Base-by-base conservation (phyloP, 2,113 vertebrate species). In the Grammomys surdaster region DNA sequence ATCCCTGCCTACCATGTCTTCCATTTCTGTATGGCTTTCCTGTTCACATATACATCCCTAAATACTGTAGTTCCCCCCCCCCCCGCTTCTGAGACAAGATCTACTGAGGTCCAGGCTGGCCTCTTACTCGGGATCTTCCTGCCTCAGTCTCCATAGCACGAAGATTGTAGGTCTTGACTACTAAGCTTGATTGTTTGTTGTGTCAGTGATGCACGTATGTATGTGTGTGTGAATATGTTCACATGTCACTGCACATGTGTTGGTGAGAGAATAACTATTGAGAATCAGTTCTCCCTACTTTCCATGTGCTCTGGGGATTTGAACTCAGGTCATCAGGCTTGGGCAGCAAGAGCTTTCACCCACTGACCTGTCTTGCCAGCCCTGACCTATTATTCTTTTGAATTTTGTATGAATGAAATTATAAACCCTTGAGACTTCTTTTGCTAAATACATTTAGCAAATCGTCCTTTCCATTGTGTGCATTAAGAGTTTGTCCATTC, bases 341-440 rank as follows among this genome's bases (percentile, higher is more conserved):
- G n/a, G 22, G 54, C 36, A 84, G 24, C 56, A 84, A 43, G n/a
- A 60, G n/a, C 56, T 84, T 84, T 84, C 28, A 82, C 81, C 56
- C 36, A 40, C 51, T 24, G 54, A n/a, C 22, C 80, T 17, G 36
- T 82, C 54, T 56, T 56, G 8, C 10, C 20, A 24, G 5, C 33
- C 80, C 54, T 56, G 33, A 60, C 22, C 36, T 40, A 28, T 91
- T 90, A n/a, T 67, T 90, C 0, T 31, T 36, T 94, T 36, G 69
- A 90, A 93, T 85, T 94, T 85, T 91, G 36, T 84, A 76, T 56
- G 67, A 82, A 89, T 93, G 67, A 56, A 77, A 90, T 72, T 76
- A 82, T 65, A 89, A 28, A 78, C 73, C 67, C 92, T 72, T 65
- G 51, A 96, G 80, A 92, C 43, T 82, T 51, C 36, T 95, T 96